Percentiles rank a stretch among this genome's conserved stretches.
Conservation (phyloP, 2,113 vertebrate genomes). For the Eidolon helvum region DNA sequence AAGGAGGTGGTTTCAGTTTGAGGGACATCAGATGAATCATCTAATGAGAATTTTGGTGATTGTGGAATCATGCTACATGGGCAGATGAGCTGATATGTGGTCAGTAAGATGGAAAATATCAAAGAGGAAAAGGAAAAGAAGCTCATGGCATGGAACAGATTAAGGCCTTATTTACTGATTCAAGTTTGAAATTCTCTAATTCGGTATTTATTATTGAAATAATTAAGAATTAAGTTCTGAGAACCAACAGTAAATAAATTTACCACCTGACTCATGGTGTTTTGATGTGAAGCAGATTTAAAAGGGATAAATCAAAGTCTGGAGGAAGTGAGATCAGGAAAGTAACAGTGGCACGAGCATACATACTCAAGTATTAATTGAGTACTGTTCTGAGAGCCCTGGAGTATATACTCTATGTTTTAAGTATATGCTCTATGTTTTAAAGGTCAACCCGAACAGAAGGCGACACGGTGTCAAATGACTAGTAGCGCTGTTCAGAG, state of each 20-base stretch:
- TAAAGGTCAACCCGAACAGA: neutral
- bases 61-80: neutral
- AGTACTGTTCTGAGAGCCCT: neutral
- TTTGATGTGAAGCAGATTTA: neutral
- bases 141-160: neutral
- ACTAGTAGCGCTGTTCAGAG: neutral
- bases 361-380: neutral
- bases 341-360: neutral
- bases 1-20: neutral
- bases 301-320: neutral
- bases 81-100: neutral
- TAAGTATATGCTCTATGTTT: neutral
- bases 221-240: neutral
- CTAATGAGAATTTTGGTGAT: neutral
- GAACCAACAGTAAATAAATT: neutral
- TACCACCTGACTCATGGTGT: neutral
- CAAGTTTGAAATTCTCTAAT: neutral
- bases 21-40: neutral
- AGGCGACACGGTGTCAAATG: neutral
- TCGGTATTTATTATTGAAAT: neutral
- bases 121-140: neutral
- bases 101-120: neutral
- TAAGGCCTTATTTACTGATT: neutral
- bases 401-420: neutral
- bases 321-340: neutral